A percentile compares a stretch with the other conserved stretches of the same genome.
phyloP scores from a whole-genome alignment of 2,113 vertebrate genomes.

The Cavia aperea region DNA sequence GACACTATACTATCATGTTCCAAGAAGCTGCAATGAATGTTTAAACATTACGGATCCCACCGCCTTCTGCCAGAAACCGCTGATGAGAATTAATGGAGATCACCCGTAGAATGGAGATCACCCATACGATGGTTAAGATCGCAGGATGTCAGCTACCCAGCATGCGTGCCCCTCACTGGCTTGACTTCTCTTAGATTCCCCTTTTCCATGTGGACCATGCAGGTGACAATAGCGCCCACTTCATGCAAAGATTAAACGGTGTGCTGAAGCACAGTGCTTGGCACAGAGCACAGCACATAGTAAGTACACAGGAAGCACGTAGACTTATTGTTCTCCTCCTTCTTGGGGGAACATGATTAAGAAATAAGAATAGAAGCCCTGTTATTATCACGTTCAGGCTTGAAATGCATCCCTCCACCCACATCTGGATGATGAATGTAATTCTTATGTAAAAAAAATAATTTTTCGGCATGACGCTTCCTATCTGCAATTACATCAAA shows the following conservation, averaged over 20 bases:
- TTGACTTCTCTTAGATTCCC: not conserved
- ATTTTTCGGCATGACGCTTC: conserved; percentile 78
- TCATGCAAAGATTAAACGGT: not conserved
- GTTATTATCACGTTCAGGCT: conserved; percentile 68
- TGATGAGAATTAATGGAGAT: not conserved
- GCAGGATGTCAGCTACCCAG: not conserved
- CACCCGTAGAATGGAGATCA: not conserved
- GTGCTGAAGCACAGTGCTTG: not conserved
- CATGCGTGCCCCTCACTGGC: not conserved
- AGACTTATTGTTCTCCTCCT: conserved; percentile 3
- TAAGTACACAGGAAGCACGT: not conserved
- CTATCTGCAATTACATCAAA: conserved; percentile 85
- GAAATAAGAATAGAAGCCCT: conserved; percentile 70
- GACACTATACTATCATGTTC: not conserved
- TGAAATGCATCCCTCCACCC: conserved; percentile 20
- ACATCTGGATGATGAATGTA: conserved; percentile 77
- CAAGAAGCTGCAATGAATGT: not conserved
- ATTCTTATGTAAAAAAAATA: conserved; percentile 78
- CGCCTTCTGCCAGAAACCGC: not conserved
- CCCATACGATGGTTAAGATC: not conserved
- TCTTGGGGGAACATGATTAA: conserved; percentile 45
- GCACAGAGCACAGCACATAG: not conserved
- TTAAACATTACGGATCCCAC: not conserved
- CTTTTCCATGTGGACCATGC: conserved; percentile 20
- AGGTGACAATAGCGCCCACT: not conserved